Evolutionary conservation across 2,797 vertebrate genomes (phyloP).

Genomic region (Falco biarmicus): DNA sequence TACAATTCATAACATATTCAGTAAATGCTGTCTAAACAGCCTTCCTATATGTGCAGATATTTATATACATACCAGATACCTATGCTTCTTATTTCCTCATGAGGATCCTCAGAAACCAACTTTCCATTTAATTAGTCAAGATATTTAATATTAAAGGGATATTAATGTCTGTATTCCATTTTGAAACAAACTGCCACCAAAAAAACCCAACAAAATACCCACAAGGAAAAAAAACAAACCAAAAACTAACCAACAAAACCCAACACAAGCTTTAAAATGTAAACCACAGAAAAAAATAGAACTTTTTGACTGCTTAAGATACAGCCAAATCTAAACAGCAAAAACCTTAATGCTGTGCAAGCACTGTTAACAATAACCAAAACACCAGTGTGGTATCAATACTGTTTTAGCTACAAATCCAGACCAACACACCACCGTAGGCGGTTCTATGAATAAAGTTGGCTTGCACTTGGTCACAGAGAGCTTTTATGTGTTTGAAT

Average conservation of each 20-base stretch:
- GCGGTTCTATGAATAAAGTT: neutral
- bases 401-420: neutral
- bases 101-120: neutral
- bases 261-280: neutral
- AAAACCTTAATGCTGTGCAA: neutral
- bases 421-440: accelerated
- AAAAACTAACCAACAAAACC: neutral
- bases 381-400: neutral
- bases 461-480: neutral
- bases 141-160: neutral
- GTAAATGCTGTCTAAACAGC: neutral
- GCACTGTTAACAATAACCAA: accelerated
- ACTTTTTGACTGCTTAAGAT: neutral
- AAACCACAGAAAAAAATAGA: neutral
- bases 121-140: neutral
- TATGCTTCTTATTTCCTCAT: neutral
- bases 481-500: neutral
- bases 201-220: neutral
- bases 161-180: neutral
- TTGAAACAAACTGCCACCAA: neutral
- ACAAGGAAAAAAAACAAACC: too few species aligned
- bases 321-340: neutral
- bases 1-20: neutral
- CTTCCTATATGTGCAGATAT: neutral
- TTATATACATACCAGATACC: neutral